A percentile compares a stretch with the other conserved stretches of the same genome.
These are phyloP conservation scores for Diadophis punctatus DNA, from an alignment of 2,113 vertebrate species.

Conservation along the genomic window DNA sequence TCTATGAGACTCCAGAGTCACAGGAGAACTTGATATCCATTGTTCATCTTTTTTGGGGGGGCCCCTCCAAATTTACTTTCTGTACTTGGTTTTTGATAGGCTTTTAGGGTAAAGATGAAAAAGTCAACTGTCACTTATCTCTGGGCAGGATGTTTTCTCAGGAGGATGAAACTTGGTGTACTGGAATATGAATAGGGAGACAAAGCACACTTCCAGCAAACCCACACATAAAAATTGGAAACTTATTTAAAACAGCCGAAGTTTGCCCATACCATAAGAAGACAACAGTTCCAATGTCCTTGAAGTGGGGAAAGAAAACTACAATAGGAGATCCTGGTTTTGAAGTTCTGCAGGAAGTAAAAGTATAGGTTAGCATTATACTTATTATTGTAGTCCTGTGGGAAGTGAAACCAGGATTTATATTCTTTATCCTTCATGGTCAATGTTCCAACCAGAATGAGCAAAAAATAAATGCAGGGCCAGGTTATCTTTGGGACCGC, in stretches of 20 bases:
- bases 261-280: not conserved
- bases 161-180: not conserved
- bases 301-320: not conserved
- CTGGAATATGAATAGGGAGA: not conserved
- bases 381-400: not conserved
- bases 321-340: not conserved
- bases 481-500: too few relatives aligned
- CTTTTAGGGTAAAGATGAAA: not conserved
- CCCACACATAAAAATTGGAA: not conserved
- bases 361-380: not conserved
- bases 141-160: not conserved
- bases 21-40: not conserved
- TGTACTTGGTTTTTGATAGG: not conserved
- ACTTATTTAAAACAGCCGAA: not conserved
- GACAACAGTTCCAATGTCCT: not conserved
- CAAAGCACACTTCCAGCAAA: not conserved
- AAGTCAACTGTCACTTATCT: not conserved
- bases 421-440: not conserved
- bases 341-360: not conserved
- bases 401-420: not conserved
- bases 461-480: too few relatives aligned
- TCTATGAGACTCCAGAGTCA: not conserved
- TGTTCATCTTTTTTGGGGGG: not conserved
- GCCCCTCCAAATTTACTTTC: not conserved
- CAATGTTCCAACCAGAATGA: not conserved